Percentiles rank a stretch among this genome's conserved stretches.
Evolutionary conservation across 1,140 invertebrate genomes (phyloP).

Genomic region (Alviniconcha marisindica): DNA sequence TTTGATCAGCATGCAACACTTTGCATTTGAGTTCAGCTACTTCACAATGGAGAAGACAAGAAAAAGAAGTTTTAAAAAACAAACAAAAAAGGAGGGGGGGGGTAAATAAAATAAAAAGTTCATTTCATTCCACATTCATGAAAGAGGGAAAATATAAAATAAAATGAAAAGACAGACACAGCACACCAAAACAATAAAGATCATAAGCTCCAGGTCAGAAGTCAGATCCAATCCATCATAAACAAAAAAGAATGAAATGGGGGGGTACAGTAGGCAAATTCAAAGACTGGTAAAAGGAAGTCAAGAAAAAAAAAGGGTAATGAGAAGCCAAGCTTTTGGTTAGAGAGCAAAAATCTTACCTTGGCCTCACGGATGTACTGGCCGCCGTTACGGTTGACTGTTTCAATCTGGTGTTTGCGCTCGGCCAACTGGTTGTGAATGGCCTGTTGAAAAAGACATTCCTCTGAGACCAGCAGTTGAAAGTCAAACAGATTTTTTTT

Average conservation of each 20-base stretch:
- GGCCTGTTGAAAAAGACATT: no score
- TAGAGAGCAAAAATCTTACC: slow-evolving; percentile 80
- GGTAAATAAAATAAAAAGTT: no score
- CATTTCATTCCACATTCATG: background rate
- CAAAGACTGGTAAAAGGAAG: no score
- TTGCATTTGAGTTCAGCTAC: background rate
- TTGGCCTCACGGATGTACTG: slow-evolving; percentile 97
- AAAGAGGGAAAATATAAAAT: background rate
- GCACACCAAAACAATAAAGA: background rate
- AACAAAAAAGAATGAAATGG: background rate
- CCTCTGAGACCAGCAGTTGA: no score
- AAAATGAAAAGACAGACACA: background rate
- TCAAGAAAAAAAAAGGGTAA: background rate
- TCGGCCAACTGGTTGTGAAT: slow-evolving; percentile 93
- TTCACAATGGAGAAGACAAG: background rate
- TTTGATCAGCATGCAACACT: background rate
- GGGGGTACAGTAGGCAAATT: background rate
- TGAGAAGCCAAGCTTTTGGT: slow-evolving; percentile 1
- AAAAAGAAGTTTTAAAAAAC: background rate
- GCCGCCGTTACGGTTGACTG: slow-evolving; percentile 95
- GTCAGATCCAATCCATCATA: background rate
- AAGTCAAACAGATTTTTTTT: no score
- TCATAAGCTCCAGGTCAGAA: background rate
- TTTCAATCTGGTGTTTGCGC: slow-evolving; percentile 93
- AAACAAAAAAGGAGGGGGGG: no score